phyloP scores from a whole-genome alignment of 1,140 invertebrate genomes.

The Drosophila takahashii region DNA sequence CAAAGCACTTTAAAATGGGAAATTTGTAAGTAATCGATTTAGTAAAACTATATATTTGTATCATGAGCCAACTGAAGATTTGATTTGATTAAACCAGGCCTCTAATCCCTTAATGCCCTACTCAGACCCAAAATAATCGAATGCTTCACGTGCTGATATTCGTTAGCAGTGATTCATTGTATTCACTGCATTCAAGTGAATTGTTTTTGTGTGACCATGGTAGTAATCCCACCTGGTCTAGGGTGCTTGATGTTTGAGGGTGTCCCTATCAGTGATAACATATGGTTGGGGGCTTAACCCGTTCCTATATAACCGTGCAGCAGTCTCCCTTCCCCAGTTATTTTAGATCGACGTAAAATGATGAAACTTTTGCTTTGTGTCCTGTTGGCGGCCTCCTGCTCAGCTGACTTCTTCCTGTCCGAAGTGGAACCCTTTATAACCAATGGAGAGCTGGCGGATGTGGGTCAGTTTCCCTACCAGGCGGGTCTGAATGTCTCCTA shows the following conservation, averaged over 20 bases:
- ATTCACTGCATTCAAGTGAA: neutral
- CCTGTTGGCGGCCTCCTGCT: neutral
- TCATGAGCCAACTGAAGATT: neutral
- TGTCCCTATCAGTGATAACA: conserved; percentile 19
- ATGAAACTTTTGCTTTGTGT: conserved; percentile 1
- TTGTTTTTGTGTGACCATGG: conserved; percentile 4
- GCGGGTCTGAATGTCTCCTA: conserved; percentile 65
- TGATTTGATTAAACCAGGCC: neutral
- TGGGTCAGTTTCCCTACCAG: conserved; percentile 64
- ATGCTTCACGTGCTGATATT: neutral
- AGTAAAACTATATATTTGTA: neutral
- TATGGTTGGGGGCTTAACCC: neutral
- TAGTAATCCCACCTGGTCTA: conserved; percentile 27
- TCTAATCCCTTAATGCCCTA: neutral
- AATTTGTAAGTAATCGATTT: neutral
- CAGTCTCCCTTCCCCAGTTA: neutral
- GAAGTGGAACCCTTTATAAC: conserved; percentile 46
- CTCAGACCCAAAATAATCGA: neutral
- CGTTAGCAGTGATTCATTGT: neutral
- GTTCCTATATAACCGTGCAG: conserved; percentile 16
- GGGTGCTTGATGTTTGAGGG: conserved; percentile 16
- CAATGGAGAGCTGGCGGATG: conserved; percentile 52
- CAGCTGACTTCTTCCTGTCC: neutral
- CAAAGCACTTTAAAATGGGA: neutral
- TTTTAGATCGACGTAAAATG: conserved; percentile 2